Evolutionary conservation across 2,888 invertebrate genomes (phyloP).

Genomic region (Gonocerus acuteangulatus): DNA sequence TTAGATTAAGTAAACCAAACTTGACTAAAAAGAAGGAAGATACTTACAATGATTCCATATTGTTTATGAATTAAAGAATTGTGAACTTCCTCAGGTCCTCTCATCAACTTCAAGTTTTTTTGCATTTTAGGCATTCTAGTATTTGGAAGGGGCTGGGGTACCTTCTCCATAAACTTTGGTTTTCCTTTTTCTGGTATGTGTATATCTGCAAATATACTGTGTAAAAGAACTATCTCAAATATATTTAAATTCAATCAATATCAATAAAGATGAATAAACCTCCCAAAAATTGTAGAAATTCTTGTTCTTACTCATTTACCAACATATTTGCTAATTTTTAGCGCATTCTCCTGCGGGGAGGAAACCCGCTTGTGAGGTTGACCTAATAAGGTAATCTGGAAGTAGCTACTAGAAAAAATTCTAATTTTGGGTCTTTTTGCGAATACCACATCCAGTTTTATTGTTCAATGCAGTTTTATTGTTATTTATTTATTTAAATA

Average conservation of each 20-base stretch:
- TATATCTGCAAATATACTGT: constrained; percentile 53
- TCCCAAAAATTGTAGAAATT: no score
- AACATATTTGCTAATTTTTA: no score
- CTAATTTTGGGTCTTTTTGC: no score
- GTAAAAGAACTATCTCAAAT: not conserved
- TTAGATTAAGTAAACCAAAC: not conserved
- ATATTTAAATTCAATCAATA: not conserved
- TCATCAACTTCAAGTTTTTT: constrained; percentile 72
- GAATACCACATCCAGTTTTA: no score
- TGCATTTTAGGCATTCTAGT: constrained; percentile 75
- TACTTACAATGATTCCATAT: constrained; percentile 80
- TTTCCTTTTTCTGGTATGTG: constrained; percentile 65
- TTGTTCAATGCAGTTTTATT: no score
- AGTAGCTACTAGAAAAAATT: no score
- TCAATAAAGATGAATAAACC: not conserved
- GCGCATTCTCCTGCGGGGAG: no score
- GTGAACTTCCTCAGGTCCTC: constrained; percentile 83
- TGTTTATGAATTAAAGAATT: constrained; percentile 81
- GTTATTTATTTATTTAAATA: no score
- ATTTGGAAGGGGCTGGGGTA: constrained; percentile 56
- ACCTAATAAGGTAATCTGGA: no score
- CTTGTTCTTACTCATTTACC: no score
- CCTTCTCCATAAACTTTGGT: constrained; percentile 62
- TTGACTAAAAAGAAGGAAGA: no score
- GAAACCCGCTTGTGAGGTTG: no score